Conservation (phyloP, 2,113 vertebrate species). For the Herpailurus yagouaroundi region DNA sequence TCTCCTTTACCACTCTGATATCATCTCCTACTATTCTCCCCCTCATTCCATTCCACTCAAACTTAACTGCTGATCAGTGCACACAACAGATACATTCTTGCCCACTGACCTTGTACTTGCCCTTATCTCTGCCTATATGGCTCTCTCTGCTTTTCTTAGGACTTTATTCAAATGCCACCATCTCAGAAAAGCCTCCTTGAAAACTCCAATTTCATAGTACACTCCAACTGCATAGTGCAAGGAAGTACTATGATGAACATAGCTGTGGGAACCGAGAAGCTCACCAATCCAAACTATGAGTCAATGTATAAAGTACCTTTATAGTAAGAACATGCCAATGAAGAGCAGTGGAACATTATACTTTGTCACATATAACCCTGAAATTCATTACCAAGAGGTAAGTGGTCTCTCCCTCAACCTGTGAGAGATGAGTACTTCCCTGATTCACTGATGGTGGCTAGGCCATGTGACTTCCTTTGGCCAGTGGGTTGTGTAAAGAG, state of each 20-base stretch:
- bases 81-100: neutral
- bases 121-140: neutral
- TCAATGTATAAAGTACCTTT: neutral
- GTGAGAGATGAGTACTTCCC: neutral
- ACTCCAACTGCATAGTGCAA: neutral
- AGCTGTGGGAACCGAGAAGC: neutral
- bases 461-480: neutral
- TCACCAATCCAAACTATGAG: neutral
- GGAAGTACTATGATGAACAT: neutral
- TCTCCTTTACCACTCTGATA: neutral
- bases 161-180: neutral
- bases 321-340: neutral
- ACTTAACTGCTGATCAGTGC: neutral
- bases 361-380: neutral
- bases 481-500: neutral
- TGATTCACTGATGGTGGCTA: neutral
- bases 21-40: neutral
- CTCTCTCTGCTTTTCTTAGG: neutral
- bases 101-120: neutral
- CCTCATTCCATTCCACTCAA: neutral
- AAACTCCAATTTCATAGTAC: neutral
- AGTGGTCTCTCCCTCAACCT: neutral
- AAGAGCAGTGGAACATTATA: neutral
- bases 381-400: neutral
- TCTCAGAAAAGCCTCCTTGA: neutral